These are phyloP conservation scores for Intoshia linei DNA, from an alignment of 1,140 invertebrate species.

Conservation along the genomic window DNA sequence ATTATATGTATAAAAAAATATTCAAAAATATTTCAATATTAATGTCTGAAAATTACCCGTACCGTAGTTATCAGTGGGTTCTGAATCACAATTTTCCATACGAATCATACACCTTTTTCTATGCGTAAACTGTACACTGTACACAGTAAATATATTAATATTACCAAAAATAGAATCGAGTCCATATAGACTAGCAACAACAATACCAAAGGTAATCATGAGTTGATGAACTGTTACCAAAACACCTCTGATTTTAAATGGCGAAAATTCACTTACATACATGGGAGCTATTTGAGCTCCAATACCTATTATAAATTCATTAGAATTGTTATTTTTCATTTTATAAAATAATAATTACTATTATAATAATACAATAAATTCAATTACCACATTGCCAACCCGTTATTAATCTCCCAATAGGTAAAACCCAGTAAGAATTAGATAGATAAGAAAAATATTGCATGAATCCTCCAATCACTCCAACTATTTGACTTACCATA, in stretches of 20 bases:
- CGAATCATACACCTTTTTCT: too few relatives aligned
- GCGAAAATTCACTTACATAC: slow-evolving; percentile 55
- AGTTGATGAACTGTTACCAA: slow-evolving; percentile 53
- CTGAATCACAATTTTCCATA: too few relatives aligned
- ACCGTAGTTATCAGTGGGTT: too few relatives aligned
- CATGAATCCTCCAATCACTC: slow-evolving; percentile 5
- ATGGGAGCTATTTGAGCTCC: slow-evolving; percentile 32
- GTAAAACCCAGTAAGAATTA: slow-evolving; percentile 25
- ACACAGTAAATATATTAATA: background rate
- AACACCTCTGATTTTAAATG: slow-evolving; percentile 39
- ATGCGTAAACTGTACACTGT: background rate
- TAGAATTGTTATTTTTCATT: background rate
- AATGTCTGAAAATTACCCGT: too few relatives aligned
- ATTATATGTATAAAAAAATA: too few relatives aligned
- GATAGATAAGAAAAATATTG: background rate
- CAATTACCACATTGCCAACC: slow-evolving; percentile 39
- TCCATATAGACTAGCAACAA: slow-evolving; percentile 28
- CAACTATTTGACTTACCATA: background rate
- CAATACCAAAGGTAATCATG: slow-evolving; percentile 51
- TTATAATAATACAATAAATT: background rate
- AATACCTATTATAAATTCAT: slow-evolving; percentile 3
- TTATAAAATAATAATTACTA: background rate
- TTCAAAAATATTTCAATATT: too few relatives aligned
- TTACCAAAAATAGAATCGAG: slow-evolving; percentile 34
- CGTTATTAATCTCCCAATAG: slow-evolving; percentile 41